Conservation (phyloP, 1,140 invertebrate genomes). For the Lasaia peninsularis region DNA sequence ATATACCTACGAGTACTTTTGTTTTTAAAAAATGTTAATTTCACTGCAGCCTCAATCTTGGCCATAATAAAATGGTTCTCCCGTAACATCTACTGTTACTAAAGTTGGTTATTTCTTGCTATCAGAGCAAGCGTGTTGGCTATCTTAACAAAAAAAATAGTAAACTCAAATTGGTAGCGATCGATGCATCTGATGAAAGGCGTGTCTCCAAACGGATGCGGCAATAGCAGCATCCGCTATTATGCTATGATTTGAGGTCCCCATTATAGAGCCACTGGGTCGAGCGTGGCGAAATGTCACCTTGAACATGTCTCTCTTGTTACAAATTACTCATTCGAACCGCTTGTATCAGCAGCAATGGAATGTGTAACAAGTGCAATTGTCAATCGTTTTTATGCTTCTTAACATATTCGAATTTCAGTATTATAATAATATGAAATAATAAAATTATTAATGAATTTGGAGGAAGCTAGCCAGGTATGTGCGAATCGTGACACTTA, state of each 20-base stretch:
- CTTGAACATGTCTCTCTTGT: slow-evolving; percentile 25
- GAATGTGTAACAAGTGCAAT: slow-evolving; percentile 3
- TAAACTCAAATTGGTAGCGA: slow-evolving; percentile 3
- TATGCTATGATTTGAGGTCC: slow-evolving; percentile 57
- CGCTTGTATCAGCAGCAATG: slow-evolving; percentile 1
- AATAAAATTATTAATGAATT: too few relatives aligned
- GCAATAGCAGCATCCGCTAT: slow-evolving; percentile 55
- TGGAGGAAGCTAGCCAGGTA: too few relatives aligned
- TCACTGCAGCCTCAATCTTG: too few relatives aligned
- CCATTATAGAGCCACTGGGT: slow-evolving; percentile 33
- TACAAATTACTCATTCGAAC: slow-evolving; percentile 5
- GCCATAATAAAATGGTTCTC: too few relatives aligned
- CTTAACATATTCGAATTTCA: not conserved
- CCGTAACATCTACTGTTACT: too few relatives aligned
- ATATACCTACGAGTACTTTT: too few relatives aligned
- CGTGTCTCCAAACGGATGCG: slow-evolving; percentile 42
- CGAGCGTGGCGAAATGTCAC: slow-evolving; percentile 32
- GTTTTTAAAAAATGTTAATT: too few relatives aligned
- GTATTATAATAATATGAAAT: not conserved
- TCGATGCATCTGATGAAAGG: slow-evolving; percentile 31
- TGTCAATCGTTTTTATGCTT: not conserved
- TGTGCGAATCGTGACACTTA: too few relatives aligned
- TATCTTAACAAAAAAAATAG: not conserved
- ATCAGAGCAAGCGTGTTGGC: too few relatives aligned
- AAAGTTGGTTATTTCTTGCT: too few relatives aligned